phyloP scores from a whole-genome alignment of 2,888 invertebrate genomes.

The Ectropis crepuscularia region DNA sequence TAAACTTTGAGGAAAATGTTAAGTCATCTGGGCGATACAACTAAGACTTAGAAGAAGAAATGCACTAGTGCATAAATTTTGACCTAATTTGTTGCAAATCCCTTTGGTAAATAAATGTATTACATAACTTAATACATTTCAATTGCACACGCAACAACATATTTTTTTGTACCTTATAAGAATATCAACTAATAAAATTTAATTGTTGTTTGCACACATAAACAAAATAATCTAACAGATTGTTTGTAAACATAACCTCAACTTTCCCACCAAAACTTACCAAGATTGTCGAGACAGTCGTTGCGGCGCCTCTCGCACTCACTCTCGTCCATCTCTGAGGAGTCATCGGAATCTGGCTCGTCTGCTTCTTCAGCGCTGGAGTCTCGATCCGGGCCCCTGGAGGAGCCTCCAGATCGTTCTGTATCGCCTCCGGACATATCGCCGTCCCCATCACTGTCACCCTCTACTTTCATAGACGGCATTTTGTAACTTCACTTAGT shows the following conservation, averaged over 20 bases:
- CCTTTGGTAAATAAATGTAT: no score
- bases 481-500: conserved; percentile 60
- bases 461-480: conserved; percentile 89
- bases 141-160: no score
- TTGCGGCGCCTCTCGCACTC: conserved; percentile 94
- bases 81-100: no score
- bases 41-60: no score
- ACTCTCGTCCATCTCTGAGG: conserved; percentile 96
- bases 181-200: not conserved
- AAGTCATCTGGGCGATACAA: no score
- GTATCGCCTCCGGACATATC: conserved; percentile 89
- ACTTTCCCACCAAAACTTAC: conserved; percentile 58
- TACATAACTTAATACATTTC: no score
- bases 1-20: no score
- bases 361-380: conserved; percentile 92
- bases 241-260: conserved; percentile 84
- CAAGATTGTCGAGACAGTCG: conserved; percentile 93
- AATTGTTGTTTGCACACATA: conserved; percentile 4
- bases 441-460: conserved; percentile 86
- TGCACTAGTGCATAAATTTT: no score
- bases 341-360: conserved; percentile 93
- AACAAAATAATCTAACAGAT: conserved; percentile 27
- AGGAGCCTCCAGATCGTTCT: conserved; percentile 87
- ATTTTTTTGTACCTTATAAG: no score
- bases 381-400: conserved; percentile 87